Evolutionary conservation across 2,113 vertebrate species (phyloP), one percentile per base, ranked within the genome.

Genomic region (Podarcis muralis): DNA sequence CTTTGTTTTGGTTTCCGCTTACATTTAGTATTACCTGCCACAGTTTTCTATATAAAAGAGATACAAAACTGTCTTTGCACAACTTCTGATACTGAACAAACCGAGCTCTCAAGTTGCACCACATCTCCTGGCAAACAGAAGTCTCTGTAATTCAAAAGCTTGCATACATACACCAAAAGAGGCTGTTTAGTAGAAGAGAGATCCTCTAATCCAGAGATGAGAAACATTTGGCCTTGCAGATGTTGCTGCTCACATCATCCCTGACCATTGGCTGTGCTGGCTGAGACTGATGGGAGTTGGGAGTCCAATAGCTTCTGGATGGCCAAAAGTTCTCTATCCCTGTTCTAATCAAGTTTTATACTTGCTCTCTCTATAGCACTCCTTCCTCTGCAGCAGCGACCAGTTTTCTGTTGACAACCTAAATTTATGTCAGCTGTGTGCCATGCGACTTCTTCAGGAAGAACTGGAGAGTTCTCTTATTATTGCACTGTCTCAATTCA

Each of bases 381-480:
- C 90, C 90, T 93, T 90, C 89, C 90, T 92, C 87, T 69, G 84
- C 86, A 87, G 71, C 87, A 77, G 88, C 90, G 85, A 92, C 35
- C 68, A 74, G 0, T 89, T 91, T 93, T 92, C 83, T 95, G 89
- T 90, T n/a, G 91, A 37, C 53, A 40, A 40, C 23, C 0, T 27
- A 81, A 92, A 91, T 93, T 93, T 91, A 89, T 81, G 83, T 91
- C 93, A 93, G 84, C 94, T 53, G 59, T 43, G 1, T 2, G 15
- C 81, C 89, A 84, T 69, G 93, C 79, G 84, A 7, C 0, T 68
- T 57, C 90, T 82, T 72, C 12, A 37, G 66, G 81, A 84, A 80
- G 90, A 81, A 92, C 90, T 81, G 78, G 92, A 93, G 90, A 86
- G 86, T 94, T 92, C 94, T 92, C 75, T 94, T 90, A 91, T n/a